Percentiles rank a stretch among this genome's conserved stretches.
phyloP scores from a whole-genome alignment of 2,113 vertebrate species.

The Xiphorhynchus elegans region DNA sequence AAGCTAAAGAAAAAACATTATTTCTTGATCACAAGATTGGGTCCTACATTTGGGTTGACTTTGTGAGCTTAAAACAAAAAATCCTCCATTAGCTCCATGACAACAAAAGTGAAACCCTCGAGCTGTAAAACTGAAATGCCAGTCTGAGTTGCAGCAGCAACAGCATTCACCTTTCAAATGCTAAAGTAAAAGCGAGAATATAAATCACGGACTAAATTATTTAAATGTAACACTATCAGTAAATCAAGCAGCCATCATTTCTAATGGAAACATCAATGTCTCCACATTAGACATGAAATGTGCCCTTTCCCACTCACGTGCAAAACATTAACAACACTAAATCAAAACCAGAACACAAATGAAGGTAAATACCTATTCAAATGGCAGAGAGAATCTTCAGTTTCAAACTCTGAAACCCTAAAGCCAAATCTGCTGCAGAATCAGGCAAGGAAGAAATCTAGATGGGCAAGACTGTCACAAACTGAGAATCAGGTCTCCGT shows the following conservation, averaged over 20 bases:
- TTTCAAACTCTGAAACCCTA: background rate
- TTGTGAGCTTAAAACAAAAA: slow-evolving; percentile 21
- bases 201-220: slow-evolving; percentile 8
- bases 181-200: slow-evolving; percentile 21
- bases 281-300: background rate
- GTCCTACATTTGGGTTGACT: background rate
- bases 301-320: background rate
- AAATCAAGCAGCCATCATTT: background rate
- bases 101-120: slow-evolving; percentile 9
- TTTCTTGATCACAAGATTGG: background rate
- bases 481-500: background rate
- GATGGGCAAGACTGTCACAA: background rate
- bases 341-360: slow-evolving; percentile 26
- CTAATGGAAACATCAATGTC: background rate
- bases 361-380: background rate
- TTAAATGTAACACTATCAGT: background rate
- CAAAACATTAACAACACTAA: slow-evolving; percentile 7
- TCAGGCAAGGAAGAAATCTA: background rate
- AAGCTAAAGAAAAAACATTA: background rate
- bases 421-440: background rate
- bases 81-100: background rate
- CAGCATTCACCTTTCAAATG: background rate
- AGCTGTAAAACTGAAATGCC: slow-evolving; percentile 31
- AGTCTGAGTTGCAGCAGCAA: slow-evolving; percentile 7
- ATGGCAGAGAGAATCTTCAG: background rate